Percentiles rank a stretch among this genome's conserved stretches.
phyloP scores from a whole-genome alignment of 2,888 invertebrate genomes.

The Volucella inanis region DNA sequence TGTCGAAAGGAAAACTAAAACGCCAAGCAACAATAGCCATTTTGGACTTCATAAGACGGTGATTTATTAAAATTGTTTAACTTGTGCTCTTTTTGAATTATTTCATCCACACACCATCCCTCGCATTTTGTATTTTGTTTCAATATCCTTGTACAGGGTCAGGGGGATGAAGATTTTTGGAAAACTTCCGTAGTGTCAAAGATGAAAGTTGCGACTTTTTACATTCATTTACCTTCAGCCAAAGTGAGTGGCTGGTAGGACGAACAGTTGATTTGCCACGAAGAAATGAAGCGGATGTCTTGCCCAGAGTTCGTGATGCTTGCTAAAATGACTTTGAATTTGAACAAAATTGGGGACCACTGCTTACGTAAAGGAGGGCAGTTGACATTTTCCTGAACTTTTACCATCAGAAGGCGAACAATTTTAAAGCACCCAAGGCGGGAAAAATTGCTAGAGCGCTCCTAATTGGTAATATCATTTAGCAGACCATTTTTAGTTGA shows the following conservation, averaged over 20 bases:
- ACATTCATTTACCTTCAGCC: constrained; percentile 14
- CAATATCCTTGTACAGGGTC: background rate
- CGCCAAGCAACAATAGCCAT: constrained; percentile 58
- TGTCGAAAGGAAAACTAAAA: background rate
- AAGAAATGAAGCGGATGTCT: background rate
- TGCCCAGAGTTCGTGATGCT: constrained; percentile 18
- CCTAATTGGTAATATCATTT: constrained; percentile 40
- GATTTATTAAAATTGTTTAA: constrained; percentile 69
- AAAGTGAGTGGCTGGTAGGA: background rate
- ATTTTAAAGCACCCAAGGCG: background rate
- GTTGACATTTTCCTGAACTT: constrained; percentile 18
- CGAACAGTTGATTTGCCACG: constrained; percentile 26
- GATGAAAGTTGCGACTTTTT: constrained; percentile 18
- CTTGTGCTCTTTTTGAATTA: constrained; percentile 56
- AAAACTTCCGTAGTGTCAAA: constrained; percentile 6
- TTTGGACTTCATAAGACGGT: constrained; percentile 56
- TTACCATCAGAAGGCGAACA: constrained; percentile 9
- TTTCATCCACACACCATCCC: constrained; percentile 1
- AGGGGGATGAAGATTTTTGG: constrained; percentile 31
- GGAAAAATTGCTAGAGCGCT: constrained; percentile 22
- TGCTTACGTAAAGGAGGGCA: background rate
- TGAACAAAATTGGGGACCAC: background rate
- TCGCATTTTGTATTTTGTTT: constrained; percentile 10
- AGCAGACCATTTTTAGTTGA: constrained; percentile 28
- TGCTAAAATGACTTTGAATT: constrained; percentile 9